Base-by-base conservation (phyloP, 2,888 invertebrate genomes). In the Lepidonotus clava region DNA sequence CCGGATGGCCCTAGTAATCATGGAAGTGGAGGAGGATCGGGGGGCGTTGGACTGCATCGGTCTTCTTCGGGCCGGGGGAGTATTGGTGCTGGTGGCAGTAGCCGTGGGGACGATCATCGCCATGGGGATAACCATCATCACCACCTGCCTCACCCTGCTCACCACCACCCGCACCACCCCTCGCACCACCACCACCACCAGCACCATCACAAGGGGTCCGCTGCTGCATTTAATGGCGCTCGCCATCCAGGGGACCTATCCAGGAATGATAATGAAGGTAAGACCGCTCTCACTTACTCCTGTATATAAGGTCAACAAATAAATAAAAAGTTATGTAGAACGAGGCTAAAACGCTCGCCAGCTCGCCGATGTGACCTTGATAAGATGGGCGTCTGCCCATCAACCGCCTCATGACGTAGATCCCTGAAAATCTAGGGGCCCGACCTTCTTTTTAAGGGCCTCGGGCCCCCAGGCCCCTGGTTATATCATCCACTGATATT, bases 211-310 rank as follows among this genome's bases (percentile, higher is more conserved):
- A 24, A 56, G 11, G 36, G 21, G 21, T n/a, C 21, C 28, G 32
- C 32, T 24, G 41, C 46, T 32, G 85, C 66, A 32, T 85, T 67
- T 34, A 85, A 85, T 41, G 66, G 85, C 32, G 85, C 71, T 8
- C 56, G 71, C 28, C 40, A 71, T 14, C 36, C 21, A 4, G 71
- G 86, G 53, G 76, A 53, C 53, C 71, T 66, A 77, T 56, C 53
- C 36, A 28, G 86, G 77, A 53, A 86, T 18, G 86, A 86, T 6
- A 76, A 86, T 36, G 86, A 86, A 86, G 86, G 86, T 86, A 86
- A 32, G 76, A 28, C 77, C 46, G 14, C 8, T 1, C 83, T 24
- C n/a, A 21, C 14, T 38, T 77, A 2, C 14, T n/a, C n/a, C n/a
- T n/a, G n/a, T n/a, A n/a, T n/a, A n/a, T n/a, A n/a, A n/a, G n/a